Percentiles rank a stretch among this genome's conserved stretches.
Evolutionary conservation across 2,888 invertebrate species (phyloP).

Genomic region (Cremastinae sp.): DNA sequence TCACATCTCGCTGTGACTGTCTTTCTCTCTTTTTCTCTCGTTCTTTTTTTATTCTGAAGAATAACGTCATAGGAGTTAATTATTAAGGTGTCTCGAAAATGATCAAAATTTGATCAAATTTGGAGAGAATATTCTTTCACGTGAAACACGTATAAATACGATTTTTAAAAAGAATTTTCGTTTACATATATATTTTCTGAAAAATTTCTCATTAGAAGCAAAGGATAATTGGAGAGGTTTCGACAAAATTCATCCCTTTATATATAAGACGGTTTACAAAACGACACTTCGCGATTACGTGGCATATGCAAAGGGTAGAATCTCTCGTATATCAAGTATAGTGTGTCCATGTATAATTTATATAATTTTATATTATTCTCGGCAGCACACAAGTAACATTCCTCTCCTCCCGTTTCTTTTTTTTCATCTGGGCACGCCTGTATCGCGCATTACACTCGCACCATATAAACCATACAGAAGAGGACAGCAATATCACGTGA

Average conservation of each 20-base stretch:
- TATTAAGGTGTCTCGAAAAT: no score
- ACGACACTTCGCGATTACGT: not conserved
- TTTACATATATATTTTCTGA: no score
- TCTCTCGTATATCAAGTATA: not conserved
- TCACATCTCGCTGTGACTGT: no score
- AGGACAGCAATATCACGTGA: conserved; percentile 48
- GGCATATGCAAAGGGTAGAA: not conserved
- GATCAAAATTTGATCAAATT: no score
- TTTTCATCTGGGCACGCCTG: not conserved
- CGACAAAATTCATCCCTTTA: not conserved
- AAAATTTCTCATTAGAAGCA: no score
- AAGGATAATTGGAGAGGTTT: no score
- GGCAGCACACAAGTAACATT: conserved; percentile 1
- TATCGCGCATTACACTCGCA: conserved; percentile 38
- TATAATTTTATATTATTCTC: conserved; percentile 52
- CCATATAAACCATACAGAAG: conserved; percentile 6
- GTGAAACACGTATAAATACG: no score
- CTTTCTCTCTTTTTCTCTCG: no score
- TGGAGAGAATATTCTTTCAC: no score
- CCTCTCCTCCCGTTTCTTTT: conserved; percentile 9
- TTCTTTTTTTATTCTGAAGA: no score
- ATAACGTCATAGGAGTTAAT: no score
- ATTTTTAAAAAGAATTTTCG: no score
- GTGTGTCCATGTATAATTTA: conserved; percentile 22
- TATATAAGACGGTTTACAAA: conserved; percentile 1